A percentile compares a stretch with the other conserved stretches of the same genome.
Conservation (phyloP, 2,888 invertebrate species). For the Orchesella flavescens region DNA sequence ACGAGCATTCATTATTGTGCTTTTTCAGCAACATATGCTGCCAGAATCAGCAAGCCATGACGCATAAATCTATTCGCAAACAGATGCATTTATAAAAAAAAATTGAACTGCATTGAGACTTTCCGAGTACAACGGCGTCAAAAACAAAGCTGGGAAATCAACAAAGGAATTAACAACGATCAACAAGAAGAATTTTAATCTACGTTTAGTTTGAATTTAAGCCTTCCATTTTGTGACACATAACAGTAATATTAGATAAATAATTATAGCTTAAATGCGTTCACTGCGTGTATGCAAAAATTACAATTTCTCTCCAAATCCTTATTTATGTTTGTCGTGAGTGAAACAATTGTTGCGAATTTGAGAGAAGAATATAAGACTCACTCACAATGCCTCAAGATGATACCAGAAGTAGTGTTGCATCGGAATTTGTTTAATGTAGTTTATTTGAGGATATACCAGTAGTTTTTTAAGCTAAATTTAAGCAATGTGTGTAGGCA, state of each 20-base stretch:
- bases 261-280: no score
- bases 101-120: no score
- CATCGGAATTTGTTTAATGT: no score
- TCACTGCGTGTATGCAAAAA: no score
- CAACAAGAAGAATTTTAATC: conserved; percentile 12
- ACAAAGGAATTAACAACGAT: conserved; percentile 26
- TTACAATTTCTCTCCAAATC: no score
- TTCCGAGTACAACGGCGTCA: not conserved
- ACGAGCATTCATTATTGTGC: conserved; percentile 9
- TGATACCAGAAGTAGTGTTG: no score
- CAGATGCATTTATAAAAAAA: no score
- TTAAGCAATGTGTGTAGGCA: no score
- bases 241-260: conserved; percentile 10
- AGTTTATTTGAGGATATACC: no score
- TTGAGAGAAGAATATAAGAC: not conserved
- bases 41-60: conserved; percentile 66
- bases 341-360: not conserved
- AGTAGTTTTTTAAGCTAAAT: no score
- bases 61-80: conserved; percentile 30
- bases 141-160: not conserved
- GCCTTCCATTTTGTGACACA: conserved; percentile 4
- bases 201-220: conserved; percentile 3
- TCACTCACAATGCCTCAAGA: no score
- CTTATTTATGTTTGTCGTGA: not conserved
- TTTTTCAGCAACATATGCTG: conserved; percentile 66